Conservation (phyloP, 1,140 invertebrate genomes). For the Drosophila littoralis region DNA sequence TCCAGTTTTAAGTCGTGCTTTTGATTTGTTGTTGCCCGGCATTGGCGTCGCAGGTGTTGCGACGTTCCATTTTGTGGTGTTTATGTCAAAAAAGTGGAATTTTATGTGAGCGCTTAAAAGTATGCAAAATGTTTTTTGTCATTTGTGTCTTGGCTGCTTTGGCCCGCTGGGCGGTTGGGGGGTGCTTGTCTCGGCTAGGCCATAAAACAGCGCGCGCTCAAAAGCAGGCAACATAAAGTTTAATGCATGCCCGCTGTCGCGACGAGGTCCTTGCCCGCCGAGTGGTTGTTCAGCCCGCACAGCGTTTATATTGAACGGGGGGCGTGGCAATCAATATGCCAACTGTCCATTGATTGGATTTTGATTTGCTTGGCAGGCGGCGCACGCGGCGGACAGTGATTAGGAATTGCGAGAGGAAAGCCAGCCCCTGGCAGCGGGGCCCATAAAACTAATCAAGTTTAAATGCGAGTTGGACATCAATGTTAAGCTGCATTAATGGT, state of each 20-base stretch:
- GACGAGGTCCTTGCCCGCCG: background rate
- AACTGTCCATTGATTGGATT: conserved; percentile 73
- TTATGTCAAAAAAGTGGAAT: conserved; percentile 73
- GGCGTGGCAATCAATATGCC: conserved; percentile 68
- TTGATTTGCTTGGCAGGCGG: conserved; percentile 62
- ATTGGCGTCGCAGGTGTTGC: conserved; percentile 64
- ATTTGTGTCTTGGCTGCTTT: conserved; percentile 1
- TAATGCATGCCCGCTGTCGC: conserved; percentile 8
- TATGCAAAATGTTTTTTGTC: conserved; percentile 72
- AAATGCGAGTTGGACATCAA: conserved; percentile 66
- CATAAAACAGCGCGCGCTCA: conserved; percentile 60
- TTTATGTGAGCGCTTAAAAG: conserved; percentile 74
- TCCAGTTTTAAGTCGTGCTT: conserved; percentile 28
- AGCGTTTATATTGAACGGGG: background rate
- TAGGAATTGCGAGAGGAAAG: background rate
- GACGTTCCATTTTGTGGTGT: conserved; percentile 60
- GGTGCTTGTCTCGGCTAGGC: conserved; percentile 32
- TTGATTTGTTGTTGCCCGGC: conserved; percentile 73
- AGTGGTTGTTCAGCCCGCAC: too few species aligned
- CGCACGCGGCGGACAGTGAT: conserved; percentile 35
- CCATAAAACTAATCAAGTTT: conserved; percentile 81
- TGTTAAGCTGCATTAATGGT: conserved; percentile 73
- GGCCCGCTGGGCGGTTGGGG: too few species aligned
- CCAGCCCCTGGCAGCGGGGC: conserved; percentile 11
- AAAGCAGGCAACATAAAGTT: conserved; percentile 66